Conservation (phyloP, 2,888 invertebrate genomes). For the Thereva unica region DNA sequence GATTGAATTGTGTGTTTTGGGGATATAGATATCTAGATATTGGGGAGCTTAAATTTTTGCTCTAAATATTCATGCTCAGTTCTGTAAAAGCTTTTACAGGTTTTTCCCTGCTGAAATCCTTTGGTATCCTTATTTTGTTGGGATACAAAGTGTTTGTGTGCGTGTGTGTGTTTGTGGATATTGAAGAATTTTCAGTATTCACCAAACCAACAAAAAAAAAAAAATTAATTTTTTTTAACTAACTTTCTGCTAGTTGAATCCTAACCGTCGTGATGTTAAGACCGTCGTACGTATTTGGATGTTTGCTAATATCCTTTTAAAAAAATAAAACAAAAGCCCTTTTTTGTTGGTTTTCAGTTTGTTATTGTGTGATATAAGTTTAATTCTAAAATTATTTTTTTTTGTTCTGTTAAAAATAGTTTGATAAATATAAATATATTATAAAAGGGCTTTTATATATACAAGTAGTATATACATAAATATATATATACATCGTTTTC, state of each 20-base stretch:
- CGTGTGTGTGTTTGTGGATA: too few species aligned
- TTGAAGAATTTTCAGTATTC: conserved; percentile 21
- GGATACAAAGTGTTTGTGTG: neutral
- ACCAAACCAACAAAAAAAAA: neutral
- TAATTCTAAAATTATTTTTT: neutral
- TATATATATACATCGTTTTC: neutral
- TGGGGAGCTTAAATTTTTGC: conserved; percentile 9
- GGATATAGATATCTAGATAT: neutral
- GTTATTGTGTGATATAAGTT: too few species aligned
- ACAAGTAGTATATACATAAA: neutral
- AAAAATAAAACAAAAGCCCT: too few species aligned
- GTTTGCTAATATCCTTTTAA: neutral
- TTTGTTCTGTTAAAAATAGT: neutral
- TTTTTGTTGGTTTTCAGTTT: too few species aligned
- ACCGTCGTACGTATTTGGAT: conserved; percentile 25
- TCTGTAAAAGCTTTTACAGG: conserved; percentile 12
- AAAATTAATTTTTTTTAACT: too few species aligned
- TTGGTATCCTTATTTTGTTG: conserved; percentile 24
- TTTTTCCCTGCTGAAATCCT: conserved; percentile 31
- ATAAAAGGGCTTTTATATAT: neutral
- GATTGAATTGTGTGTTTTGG: too few species aligned
- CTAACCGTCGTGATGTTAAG: conserved; percentile 33
- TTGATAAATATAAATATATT: neutral
- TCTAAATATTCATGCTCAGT: conserved; percentile 32
- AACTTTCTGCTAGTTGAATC: conserved; percentile 30